Base-by-base conservation (phyloP, 2,113 vertebrate genomes). In the Oenanthe melanoleuca region DNA sequence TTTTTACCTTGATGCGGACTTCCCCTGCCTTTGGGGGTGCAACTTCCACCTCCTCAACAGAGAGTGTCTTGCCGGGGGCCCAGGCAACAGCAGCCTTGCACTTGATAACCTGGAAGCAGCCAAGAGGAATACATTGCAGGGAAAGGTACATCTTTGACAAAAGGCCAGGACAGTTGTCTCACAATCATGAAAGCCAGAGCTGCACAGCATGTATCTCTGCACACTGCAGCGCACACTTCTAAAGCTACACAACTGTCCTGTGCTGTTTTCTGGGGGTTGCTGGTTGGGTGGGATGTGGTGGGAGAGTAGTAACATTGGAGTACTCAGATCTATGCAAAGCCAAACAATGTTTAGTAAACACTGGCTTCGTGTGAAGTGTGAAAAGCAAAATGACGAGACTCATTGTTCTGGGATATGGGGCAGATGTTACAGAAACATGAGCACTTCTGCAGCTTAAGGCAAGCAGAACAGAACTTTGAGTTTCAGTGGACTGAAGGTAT, bases 21-120 rank as follows among this genome's bases (percentile, higher is more conserved):
- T 77, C 73, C 5, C 73, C 93, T 38, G 94, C 88, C 37, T 92
- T 97, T 12, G 97, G 97, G 18, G 97, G 96, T 45, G 96, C 93
- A 37, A 98, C 98, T 64, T 98, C 97, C 19, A 98, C 56, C 86
- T 98, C 97, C 82, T 98, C 98, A 66, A 98, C 66, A 55, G 77
- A 86, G 5, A 97, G 93, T 6, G 97, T 80, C 42, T 97, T 95
- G 38, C 75, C 91, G 3, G 52, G 44, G 71, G 94, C 96, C 97
- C 97, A 97, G 70, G 94, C 96, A 5, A 98, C 21, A 20, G 98
- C 98, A 9, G 98, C 98, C 86, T 95, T 98, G 95, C 98, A 98
- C 88, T 86, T 96, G 72, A 98, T 98, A 4, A 97, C 93, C 98
- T 98, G 81, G 22, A 78, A 94, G 38, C 20, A 77, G 33, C 5